Conservation (phyloP, 1,140 invertebrate species). For the Diuraphis noxia region DNA sequence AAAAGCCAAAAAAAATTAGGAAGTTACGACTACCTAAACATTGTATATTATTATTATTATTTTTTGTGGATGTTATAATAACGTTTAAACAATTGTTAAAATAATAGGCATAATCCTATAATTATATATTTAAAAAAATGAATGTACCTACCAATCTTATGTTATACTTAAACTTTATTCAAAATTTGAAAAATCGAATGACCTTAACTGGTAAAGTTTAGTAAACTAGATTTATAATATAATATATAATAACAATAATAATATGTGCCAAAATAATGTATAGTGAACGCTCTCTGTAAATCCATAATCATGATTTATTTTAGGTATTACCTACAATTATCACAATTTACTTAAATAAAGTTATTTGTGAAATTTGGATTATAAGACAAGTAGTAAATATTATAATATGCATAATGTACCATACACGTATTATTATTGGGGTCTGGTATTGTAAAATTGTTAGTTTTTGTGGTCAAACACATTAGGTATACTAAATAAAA, state of each 20-base stretch:
- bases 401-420: neutral
- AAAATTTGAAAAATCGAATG: too few relatives aligned
- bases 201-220: too few relatives aligned
- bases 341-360: neutral
- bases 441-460: neutral
- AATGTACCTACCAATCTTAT: too few relatives aligned
- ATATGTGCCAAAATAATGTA: neutral
- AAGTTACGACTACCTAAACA: neutral
- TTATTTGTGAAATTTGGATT: neutral
- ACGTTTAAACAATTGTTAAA: neutral
- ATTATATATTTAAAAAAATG: too few relatives aligned
- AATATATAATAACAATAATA: neutral
- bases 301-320: neutral
- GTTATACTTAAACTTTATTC: too few relatives aligned
- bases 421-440: neutral
- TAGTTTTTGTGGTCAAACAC: neutral
- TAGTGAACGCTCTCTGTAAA: neutral
- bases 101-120: too few relatives aligned
- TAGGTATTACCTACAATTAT: neutral
- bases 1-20: neutral
- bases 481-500: neutral
- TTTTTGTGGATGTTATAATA: neutral
- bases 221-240: too few relatives aligned
- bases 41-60: neutral
- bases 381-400: neutral